A percentile compares a stretch with the other conserved stretches of the same genome.
Evolutionary conservation across 1,140 invertebrate genomes (phyloP).

Genomic region (Drosophila pseudoobscura): DNA sequence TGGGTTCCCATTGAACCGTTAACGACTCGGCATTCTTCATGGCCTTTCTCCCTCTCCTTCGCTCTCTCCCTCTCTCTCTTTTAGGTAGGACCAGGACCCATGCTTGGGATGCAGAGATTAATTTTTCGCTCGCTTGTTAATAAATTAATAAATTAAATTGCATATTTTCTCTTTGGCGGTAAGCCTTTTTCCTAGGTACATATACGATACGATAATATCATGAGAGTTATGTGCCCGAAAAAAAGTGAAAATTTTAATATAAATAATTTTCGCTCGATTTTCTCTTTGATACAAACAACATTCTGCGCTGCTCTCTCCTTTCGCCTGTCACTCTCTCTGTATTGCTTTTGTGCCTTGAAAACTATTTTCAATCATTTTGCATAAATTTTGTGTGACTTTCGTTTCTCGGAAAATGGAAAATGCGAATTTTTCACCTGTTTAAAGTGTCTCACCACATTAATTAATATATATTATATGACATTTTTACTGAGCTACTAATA

Average conservation of each 20-base stretch:
- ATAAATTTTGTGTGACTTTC: conserved; percentile 30
- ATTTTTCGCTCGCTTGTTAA: conserved; percentile 60
- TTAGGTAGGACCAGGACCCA: background rate
- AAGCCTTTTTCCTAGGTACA: conserved; percentile 7
- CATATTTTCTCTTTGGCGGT: conserved; percentile 56
- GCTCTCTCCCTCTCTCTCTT: background rate
- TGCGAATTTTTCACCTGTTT: conserved; percentile 32
- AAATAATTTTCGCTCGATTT: conserved; percentile 62
- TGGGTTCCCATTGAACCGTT: conserved; percentile 60
- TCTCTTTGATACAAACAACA: conserved; percentile 51
- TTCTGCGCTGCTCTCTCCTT: background rate
- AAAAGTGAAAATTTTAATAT: conserved; percentile 71
- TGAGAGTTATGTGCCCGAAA: conserved; percentile 52
- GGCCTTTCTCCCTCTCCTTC: background rate
- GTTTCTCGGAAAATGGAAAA: conserved; percentile 25
- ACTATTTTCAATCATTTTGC: conserved; percentile 53
- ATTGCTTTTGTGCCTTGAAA: conserved; percentile 26
- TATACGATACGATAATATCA: conserved; percentile 7
- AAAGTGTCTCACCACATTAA: conserved; percentile 32
- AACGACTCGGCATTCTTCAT: conserved; percentile 53
- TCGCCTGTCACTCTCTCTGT: too few species aligned
- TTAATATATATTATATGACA: conserved; percentile 43
- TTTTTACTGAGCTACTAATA: conserved; percentile 28
- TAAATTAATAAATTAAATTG: conserved; percentile 72
- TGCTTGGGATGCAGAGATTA: conserved; percentile 33